Percentiles rank a stretch among this genome's conserved stretches.
Conservation (phyloP, 2,113 vertebrate species). For the Mustela lutreola region DNA sequence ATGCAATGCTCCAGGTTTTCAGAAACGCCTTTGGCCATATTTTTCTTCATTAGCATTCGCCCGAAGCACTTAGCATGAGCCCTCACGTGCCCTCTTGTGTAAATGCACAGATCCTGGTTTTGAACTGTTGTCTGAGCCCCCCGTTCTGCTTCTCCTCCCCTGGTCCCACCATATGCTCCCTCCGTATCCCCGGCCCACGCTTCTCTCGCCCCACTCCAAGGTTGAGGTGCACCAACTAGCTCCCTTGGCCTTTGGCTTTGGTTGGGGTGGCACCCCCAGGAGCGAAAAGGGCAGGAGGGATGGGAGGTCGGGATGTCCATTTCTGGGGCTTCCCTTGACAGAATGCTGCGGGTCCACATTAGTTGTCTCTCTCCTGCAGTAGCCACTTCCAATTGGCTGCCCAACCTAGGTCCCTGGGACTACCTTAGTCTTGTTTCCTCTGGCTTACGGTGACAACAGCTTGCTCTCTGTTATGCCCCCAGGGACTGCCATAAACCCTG, state of each 20-base stretch:
- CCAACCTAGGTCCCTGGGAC: not conserved
- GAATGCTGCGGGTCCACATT: not conserved
- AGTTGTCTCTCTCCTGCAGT: not conserved
- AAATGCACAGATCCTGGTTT: not conserved
- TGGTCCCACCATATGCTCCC: not conserved
- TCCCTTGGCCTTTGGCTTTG: not conserved
- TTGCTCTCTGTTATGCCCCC: not conserved
- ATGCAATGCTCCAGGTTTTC: constrained; percentile 36
- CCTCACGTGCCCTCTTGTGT: not conserved
- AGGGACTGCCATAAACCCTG: not conserved
- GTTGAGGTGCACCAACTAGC: not conserved
- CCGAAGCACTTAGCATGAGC: constrained; percentile 8
- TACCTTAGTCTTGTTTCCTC: not conserved
- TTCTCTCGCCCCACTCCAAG: not conserved
- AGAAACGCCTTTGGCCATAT: not conserved
- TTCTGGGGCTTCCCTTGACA: not conserved
- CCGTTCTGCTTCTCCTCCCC: not conserved
- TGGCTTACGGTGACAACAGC: not conserved
- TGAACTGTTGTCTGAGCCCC: fast-evolving
- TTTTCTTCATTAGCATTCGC: constrained; percentile 46
- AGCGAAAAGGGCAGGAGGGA: not conserved
- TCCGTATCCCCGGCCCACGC: too few relatives aligned
- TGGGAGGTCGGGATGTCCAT: not conserved
- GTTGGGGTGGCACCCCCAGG: not conserved
- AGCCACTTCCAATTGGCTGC: not conserved